phyloP scores from a whole-genome alignment of 2,113 vertebrate species.

The Notechis scutatus region DNA sequence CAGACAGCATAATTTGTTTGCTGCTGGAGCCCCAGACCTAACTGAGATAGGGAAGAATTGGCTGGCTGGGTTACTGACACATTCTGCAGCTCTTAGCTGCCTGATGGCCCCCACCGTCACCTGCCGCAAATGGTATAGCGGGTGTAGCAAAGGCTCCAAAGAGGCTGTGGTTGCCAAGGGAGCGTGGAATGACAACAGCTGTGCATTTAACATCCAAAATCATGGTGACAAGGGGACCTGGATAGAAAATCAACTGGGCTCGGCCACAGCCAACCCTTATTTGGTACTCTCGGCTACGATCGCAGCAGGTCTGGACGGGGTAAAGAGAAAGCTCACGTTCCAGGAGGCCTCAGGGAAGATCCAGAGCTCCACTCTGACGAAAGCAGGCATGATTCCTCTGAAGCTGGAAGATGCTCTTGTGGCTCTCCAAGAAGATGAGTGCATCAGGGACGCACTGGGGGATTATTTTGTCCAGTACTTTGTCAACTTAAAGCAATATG shows the following conservation, averaged over 20 bases:
- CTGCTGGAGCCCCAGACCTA: constrained; percentile 65
- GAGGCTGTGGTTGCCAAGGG: constrained; percentile 75
- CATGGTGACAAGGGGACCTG: constrained; percentile 78
- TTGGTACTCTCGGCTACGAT: constrained; percentile 85
- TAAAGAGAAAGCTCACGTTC: constrained; percentile 69
- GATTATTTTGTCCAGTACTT: constrained; percentile 88
- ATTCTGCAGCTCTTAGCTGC: constrained; percentile 88
- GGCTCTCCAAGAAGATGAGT: constrained; percentile 75
- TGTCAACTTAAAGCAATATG: constrained; percentile 88
- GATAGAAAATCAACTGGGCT: constrained; percentile 88
- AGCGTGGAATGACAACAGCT: constrained; percentile 87
- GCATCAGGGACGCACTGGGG: constrained; percentile 79
- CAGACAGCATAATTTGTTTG: constrained; percentile 80
- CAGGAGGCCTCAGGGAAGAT: constrained; percentile 62
- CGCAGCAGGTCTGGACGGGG: constrained; percentile 87
- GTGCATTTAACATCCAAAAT: constrained; percentile 84
- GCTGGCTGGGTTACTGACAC: constrained; percentile 83
- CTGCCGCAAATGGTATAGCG: constrained; percentile 79
- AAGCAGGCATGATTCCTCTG: constrained; percentile 73
- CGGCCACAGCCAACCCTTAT: constrained; percentile 89
- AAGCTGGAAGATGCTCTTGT: constrained; percentile 86
- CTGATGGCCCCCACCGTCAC: constrained; percentile 82
- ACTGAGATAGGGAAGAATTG: constrained; percentile 81
- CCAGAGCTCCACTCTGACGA: constrained; percentile 55
- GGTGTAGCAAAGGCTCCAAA: constrained; percentile 78